Evolutionary conservation across 2,888 invertebrate species (phyloP), one percentile per base, ranked within the genome.

Genomic region (Nymphalis polychloros): DNA sequence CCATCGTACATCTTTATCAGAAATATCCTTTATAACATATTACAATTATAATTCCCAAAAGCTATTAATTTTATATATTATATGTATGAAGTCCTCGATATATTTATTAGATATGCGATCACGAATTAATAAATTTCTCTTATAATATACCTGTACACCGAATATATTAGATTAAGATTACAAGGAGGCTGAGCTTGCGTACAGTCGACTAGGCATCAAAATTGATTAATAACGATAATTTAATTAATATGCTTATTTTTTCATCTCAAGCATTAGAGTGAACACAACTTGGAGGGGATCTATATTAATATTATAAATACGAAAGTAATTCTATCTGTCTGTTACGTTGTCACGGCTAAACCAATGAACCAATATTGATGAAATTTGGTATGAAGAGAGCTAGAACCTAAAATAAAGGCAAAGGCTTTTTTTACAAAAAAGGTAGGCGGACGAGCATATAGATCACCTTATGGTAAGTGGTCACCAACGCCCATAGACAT

Each of bases 101-200:
- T 57, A 31, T 57, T 41, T 53, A 53, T 53, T 8, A 10, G 13
- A 23, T 53, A 53, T 35, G n/a, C 41, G 41, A 13, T 73, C 71
- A 73, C 64, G 68, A 70, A 59, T 59, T 60, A 70, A 73, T 73
- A 73, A 72, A 72, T 70, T 72, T 73, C 68, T 68, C 66, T 68
- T 59, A 60, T 66, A 72, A 70, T 70, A 59, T 62, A 49, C 67
- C 55, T 64, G 41, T n/a, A 59, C 41, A 66, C 61, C 50, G 57
- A 65, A 47, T 68, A 68, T 66, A n/a, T n/a, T n/a, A n/a, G n/a
- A n/a, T n/a, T n/a, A 61, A 68, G 63, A 68, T 70, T 67, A 67
- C 23, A 8, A 59, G 35, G 19, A 20, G 23, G 13, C 23, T 57
- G 19, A 13, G 17, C 8, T 13, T 17, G 31, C 1, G 60, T 60